Percentiles rank a stretch among this genome's conserved stretches.
Evolutionary conservation across 2,113 vertebrate genomes (phyloP).

Genomic region (Odocoileus hemionus): DNA sequence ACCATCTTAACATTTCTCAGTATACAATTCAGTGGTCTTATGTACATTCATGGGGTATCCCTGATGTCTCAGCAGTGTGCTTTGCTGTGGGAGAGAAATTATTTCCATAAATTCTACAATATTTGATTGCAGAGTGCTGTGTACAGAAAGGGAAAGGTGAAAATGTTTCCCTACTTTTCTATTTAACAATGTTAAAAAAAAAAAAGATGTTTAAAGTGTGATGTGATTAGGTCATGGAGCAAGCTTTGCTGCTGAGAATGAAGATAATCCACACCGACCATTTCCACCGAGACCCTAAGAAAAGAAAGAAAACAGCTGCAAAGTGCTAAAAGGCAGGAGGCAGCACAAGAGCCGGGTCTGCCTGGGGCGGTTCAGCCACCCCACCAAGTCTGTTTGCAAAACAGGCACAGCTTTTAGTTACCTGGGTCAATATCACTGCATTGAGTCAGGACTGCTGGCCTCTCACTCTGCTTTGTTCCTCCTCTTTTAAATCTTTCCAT

Average conservation of each 20-base stretch:
- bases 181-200: neutral
- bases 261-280: neutral
- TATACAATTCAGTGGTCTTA: too few relatives aligned
- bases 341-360: neutral
- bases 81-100: neutral
- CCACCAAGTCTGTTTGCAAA: too few relatives aligned
- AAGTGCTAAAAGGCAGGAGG: fast-evolving
- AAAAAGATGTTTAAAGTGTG: neutral
- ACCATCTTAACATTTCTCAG: neutral
- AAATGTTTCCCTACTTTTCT: neutral
- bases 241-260: neutral
- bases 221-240: neutral
- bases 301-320: neutral
- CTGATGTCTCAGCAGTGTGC: neutral
- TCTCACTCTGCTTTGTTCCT: neutral
- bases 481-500: neutral
- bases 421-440: neutral
- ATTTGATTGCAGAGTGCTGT: neutral
- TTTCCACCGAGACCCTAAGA: neutral
- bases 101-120: slow-evolving; percentile 21
- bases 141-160: neutral
- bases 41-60: neutral
- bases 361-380: fast-evolving
- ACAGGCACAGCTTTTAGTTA: neutral
- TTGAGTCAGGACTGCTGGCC: neutral